Evolutionary conservation across 2,888 invertebrate genomes (phyloP).

Genomic region (Limenitis camilla): DNA sequence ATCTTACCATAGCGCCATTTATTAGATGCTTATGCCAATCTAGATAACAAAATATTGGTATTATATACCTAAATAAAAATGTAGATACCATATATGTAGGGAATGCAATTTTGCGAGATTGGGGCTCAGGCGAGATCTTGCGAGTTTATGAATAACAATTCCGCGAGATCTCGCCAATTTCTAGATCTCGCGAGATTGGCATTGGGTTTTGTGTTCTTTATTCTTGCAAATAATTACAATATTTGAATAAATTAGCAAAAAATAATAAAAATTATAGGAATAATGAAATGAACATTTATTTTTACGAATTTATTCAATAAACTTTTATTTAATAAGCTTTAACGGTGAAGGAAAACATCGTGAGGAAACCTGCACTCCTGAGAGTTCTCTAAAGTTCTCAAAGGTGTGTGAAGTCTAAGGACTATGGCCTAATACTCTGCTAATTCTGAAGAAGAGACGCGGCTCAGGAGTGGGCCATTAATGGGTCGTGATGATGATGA

Average conservation of each 20-base stretch:
- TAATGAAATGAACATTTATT: not conserved
- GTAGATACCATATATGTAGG: too few relatives aligned
- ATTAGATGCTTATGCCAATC: too few relatives aligned
- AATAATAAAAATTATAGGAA: not conserved
- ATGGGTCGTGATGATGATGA: not conserved
- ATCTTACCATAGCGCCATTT: too few relatives aligned
- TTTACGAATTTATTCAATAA: not conserved
- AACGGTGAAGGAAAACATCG: too few relatives aligned
- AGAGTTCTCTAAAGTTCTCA: too few relatives aligned
- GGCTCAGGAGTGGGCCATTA: too few relatives aligned
- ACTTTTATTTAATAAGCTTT: not conserved
- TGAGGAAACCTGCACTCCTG: too few relatives aligned
- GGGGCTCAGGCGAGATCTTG: conserved; percentile 6
- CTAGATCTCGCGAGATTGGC: not conserved
- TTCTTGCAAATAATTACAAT: not conserved
- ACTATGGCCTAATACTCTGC: too few relatives aligned
- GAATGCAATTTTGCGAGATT: conserved; percentile 2
- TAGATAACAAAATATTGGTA: too few relatives aligned
- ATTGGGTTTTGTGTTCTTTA: not conserved
- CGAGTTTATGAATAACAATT: conserved; percentile 2
- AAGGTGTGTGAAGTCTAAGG: too few relatives aligned
- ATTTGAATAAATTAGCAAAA: not conserved
- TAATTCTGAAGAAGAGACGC: too few relatives aligned
- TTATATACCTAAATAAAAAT: too few relatives aligned
- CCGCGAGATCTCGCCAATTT: not conserved